These are phyloP conservation scores for Tipula confusa DNA, from an alignment of 2,888 invertebrate genomes.

Conservation along the genomic window DNA sequence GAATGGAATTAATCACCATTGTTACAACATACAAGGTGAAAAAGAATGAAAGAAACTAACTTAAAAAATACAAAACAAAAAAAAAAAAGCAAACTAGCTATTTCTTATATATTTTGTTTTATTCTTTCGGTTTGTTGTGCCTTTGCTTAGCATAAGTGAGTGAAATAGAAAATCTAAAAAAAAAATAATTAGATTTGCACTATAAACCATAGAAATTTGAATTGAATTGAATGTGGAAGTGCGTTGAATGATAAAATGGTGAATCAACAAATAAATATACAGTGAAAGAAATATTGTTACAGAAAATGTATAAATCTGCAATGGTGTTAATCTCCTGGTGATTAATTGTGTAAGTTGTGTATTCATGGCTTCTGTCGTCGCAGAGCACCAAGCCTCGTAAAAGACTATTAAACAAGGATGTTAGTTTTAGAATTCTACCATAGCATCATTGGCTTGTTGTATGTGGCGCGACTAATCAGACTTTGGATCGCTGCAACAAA, in stretches of 20 bases:
- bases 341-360: no score
- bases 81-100: neutral
- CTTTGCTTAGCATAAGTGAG: neutral
- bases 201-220: neutral
- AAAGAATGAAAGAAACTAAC: neutral
- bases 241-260: neutral
- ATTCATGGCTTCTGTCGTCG: no score
- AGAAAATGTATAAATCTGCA: no score
- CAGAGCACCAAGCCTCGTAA: no score
- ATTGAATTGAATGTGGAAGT: neutral
- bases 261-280: neutral
- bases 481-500: no score
- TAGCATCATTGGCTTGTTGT: no score
- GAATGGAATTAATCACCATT: conserved; percentile 1
- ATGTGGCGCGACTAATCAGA: no score
- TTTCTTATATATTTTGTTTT: conserved; percentile 5
- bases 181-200: neutral
- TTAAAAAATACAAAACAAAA: neutral
- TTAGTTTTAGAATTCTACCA: no score
- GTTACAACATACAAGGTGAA: conserved; percentile 7
- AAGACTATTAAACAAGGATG: no score
- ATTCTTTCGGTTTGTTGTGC: neutral
- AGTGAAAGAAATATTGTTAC: neutral
- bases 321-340: no score
- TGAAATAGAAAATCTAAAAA: conserved; percentile 1